These are phyloP conservation scores for Apodemus sylvaticus DNA, from an alignment of 2,113 vertebrate genomes.

Conservation along the genomic window DNA sequence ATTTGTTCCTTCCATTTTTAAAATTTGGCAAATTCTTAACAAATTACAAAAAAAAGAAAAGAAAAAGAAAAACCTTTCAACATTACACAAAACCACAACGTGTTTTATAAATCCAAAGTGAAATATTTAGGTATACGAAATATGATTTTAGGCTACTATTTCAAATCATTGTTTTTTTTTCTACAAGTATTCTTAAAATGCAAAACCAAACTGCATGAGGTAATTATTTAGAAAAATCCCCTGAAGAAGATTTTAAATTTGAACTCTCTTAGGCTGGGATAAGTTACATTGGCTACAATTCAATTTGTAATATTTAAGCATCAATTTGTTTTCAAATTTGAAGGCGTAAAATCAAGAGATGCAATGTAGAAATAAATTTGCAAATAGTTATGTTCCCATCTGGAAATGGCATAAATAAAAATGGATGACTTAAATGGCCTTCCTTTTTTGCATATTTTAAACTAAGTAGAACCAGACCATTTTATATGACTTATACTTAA, in stretches of 20 bases:
- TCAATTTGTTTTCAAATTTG: constrained; percentile 71
- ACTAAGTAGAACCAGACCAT: constrained; percentile 63
- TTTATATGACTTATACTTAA: constrained; percentile 62
- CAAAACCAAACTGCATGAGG: not conserved
- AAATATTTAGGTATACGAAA: constrained; percentile 13
- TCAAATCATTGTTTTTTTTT: constrained; percentile 42
- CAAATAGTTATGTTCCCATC: constrained; percentile 55
- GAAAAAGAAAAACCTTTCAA: no score
- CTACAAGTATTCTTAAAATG: not conserved
- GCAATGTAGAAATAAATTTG: constrained; percentile 61
- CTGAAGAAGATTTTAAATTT: constrained; percentile 27
- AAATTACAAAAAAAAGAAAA: not conserved
- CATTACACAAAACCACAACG: not conserved
- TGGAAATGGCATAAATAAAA: constrained; percentile 74
- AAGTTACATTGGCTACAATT: constrained; percentile 67
- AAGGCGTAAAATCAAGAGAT: constrained; percentile 54
- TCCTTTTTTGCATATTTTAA: constrained; percentile 71
- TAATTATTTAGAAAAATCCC: constrained; percentile 45
- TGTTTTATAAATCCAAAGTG: not conserved
- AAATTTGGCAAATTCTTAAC: not conserved
- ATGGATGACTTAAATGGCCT: constrained; percentile 54
- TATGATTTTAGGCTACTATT: not conserved
- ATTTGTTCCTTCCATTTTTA: not conserved
- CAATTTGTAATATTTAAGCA: constrained; percentile 60
- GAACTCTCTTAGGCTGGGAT: not conserved